A percentile compares a stretch with the other conserved stretches of the same genome.
Conservation (phyloP, 2,888 invertebrate species). For the Loripinus fragilis region DNA sequence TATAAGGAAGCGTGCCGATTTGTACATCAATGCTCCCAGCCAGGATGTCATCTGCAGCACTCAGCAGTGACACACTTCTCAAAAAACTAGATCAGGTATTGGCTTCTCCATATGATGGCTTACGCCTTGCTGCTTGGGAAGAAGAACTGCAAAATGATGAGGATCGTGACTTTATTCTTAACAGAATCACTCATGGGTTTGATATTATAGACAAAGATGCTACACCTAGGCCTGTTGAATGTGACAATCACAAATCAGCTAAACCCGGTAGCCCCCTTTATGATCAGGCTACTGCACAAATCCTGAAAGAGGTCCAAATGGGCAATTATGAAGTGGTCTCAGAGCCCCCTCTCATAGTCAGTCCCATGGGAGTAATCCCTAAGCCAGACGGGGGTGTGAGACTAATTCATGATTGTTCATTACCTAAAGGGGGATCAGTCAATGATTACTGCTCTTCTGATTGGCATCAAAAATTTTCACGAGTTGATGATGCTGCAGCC, state of each 20-base stretch:
- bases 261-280: not conserved
- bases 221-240: not conserved
- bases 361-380: not conserved
- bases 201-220: not conserved
- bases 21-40: slow-evolving; percentile 7
- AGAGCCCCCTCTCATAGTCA: not conserved
- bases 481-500: too few relatives aligned
- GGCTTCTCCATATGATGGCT: not conserved
- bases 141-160: not conserved
- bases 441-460: not conserved
- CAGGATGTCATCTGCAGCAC: not conserved
- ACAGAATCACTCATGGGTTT: not conserved
- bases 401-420: too few relatives aligned
- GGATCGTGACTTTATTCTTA: not conserved
- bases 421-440: not conserved
- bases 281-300: not conserved
- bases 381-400: too few relatives aligned
- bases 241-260: not conserved
- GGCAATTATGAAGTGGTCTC: not conserved
- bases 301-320: not conserved
- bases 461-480: too few relatives aligned
- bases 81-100: not conserved
- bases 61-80: not conserved
- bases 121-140: not conserved
- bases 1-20: not conserved